A percentile compares a stretch with the other conserved stretches of the same genome.
These are phyloP conservation scores for Pterobdella sp. DNA, from an alignment of 2,888 invertebrate species.

Conservation along the genomic window DNA sequence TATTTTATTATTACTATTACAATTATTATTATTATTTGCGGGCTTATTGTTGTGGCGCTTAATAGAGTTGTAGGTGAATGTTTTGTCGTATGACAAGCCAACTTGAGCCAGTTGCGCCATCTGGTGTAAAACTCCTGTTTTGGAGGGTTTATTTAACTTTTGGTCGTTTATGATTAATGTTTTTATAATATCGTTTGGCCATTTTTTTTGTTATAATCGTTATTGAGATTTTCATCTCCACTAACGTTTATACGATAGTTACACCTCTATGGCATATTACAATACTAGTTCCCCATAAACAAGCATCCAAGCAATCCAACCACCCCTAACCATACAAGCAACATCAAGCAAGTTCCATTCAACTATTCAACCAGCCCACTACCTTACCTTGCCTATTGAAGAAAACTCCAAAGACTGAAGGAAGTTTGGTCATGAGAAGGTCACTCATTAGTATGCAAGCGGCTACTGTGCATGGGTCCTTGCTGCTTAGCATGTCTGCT, in stretches of 20 bases:
- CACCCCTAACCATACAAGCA: not conserved
- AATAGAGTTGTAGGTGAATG: not conserved
- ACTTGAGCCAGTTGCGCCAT: conserved; percentile 20
- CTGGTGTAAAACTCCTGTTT: conserved; percentile 25
- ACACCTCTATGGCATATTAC: too few relatives aligned
- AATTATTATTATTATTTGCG: not conserved
- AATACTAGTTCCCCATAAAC: too few relatives aligned
- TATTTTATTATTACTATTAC: not conserved
- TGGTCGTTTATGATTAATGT: not conserved
- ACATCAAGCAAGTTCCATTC: not conserved
- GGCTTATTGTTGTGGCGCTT: not conserved
- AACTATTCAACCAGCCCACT: not conserved
- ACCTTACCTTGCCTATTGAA: conserved; percentile 79
- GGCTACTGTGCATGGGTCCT: conserved; percentile 88
- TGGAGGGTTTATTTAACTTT: not conserved
- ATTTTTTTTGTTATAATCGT: too few relatives aligned
- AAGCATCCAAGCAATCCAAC: not conserved
- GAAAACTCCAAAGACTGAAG: conserved; percentile 86
- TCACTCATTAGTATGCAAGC: conserved; percentile 93
- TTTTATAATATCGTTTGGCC: too few relatives aligned
- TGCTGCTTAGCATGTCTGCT: conserved; percentile 95
- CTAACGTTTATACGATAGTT: too few relatives aligned
- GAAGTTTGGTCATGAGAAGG: conserved; percentile 88
- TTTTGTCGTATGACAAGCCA: not conserved
- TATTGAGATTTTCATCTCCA: too few relatives aligned